Conservation (phyloP, 2,113 vertebrate species). For the Notechis scutatus region DNA sequence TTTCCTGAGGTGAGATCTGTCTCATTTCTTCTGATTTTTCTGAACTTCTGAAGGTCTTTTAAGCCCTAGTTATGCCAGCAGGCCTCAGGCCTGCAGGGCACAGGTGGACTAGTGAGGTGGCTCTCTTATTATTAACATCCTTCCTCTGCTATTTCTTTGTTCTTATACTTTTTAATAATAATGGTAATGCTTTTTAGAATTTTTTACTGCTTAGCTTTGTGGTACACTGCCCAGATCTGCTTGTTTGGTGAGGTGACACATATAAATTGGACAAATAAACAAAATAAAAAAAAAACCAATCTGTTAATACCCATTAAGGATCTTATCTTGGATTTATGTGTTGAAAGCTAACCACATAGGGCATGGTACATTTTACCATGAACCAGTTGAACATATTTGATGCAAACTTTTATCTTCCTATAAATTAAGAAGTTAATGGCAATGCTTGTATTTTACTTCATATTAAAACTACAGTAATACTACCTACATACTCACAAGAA, state of each 20-base stretch:
- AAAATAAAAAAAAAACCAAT: background rate
- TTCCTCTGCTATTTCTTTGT: background rate
- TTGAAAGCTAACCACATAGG: background rate
- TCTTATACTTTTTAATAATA: background rate
- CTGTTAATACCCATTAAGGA: background rate
- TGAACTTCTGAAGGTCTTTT: background rate
- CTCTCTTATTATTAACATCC: background rate
- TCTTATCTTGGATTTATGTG: background rate
- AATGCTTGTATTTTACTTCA: background rate
- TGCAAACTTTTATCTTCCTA: background rate
- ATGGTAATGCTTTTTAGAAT: background rate
- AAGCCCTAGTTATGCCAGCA: background rate
- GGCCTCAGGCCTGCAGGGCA: background rate
- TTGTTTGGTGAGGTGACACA: background rate
- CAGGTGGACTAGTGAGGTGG: background rate
- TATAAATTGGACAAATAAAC: background rate
- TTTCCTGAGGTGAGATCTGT: background rate
- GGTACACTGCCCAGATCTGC: background rate
- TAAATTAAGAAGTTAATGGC: background rate
- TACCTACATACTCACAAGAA: background rate
- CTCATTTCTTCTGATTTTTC: background rate
- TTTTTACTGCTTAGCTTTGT: background rate
- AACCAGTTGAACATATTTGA: background rate
- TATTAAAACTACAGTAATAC: background rate
- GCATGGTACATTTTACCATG: background rate